A percentile compares a stretch with the other conserved stretches of the same genome.
Conservation (phyloP, 2,888 invertebrate species). For the Nyleta sp. region DNA sequence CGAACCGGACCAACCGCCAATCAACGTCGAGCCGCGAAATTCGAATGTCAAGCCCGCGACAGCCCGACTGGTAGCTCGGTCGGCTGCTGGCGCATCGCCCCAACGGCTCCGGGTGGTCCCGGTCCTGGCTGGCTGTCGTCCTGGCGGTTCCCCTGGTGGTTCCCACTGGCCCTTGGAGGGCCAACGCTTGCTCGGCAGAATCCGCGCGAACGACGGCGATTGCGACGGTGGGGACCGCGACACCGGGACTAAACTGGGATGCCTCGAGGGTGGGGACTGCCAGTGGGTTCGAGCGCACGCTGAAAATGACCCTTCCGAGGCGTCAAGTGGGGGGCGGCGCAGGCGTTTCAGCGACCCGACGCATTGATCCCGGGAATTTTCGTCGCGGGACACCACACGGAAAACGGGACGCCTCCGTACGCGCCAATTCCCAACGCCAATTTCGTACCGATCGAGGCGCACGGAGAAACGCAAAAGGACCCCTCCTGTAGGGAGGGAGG, state of each 20-base stretch:
- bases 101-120: not conserved
- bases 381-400: conserved; percentile 67
- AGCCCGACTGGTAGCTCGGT: not conserved
- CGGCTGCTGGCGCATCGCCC: not conserved
- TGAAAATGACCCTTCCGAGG: conserved; percentile 64
- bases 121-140: too few relatives aligned
- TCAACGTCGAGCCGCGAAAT: not conserved
- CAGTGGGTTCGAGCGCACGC: conserved; percentile 59
- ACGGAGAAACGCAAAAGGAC: conserved; percentile 32
- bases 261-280: conserved; percentile 61
- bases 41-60: conserved; percentile 3
- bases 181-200: conserved; percentile 22
- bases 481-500: not conserved
- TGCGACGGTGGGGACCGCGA: conserved; percentile 63
- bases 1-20: conserved; percentile 1
- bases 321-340: conserved; percentile 80
- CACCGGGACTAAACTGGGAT: conserved; percentile 64
- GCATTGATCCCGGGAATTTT: conserved; percentile 82
- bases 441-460: conserved; percentile 59
- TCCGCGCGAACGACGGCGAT: conserved; percentile 42
- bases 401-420: conserved; percentile 59
- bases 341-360: conserved; percentile 84
- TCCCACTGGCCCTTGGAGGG: conserved; percentile 14
- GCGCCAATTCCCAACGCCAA: conserved; percentile 61
- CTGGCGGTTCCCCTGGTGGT: too few relatives aligned